Evolutionary conservation across 2,113 vertebrate genomes (phyloP).

Genomic region (Scomber scombrus): DNA sequence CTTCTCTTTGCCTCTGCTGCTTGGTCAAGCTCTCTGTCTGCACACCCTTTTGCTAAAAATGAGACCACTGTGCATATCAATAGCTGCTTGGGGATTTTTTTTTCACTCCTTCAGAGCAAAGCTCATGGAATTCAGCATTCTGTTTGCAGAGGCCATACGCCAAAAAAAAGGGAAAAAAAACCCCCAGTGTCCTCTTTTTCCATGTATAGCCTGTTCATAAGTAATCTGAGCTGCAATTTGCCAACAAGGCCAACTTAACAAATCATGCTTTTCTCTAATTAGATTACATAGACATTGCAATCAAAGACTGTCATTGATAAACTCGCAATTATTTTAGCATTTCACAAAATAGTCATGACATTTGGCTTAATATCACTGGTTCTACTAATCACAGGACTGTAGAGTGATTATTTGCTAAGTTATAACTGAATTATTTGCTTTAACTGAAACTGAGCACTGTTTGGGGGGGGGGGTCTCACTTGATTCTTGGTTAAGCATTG

Average conservation of each 20-base stretch:
- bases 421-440: no score
- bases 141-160: slow-evolving; percentile 50
- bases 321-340: neutral
- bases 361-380: neutral
- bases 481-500: no score
- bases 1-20: slow-evolving; percentile 36
- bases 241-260: neutral
- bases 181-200: neutral
- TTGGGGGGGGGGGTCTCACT: no score
- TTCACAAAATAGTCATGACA: neutral
- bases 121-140: slow-evolving; percentile 42
- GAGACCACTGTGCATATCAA: slow-evolving; percentile 43
- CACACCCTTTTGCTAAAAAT: slow-evolving; percentile 48
- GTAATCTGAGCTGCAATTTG: neutral
- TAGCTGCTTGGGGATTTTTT: slow-evolving; percentile 25
- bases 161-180: slow-evolving; percentile 1
- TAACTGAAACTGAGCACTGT: no score
- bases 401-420: no score
- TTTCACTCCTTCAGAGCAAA: slow-evolving; percentile 41
- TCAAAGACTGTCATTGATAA: neutral
- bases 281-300: neutral
- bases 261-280: neutral
- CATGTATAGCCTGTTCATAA: neutral
- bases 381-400: neutral
- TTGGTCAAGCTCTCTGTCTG: slow-evolving; percentile 34